Evolutionary conservation across 2,797 vertebrate genomes (phyloP).

Genomic region (Microctenopoma stevenorrisi): DNA sequence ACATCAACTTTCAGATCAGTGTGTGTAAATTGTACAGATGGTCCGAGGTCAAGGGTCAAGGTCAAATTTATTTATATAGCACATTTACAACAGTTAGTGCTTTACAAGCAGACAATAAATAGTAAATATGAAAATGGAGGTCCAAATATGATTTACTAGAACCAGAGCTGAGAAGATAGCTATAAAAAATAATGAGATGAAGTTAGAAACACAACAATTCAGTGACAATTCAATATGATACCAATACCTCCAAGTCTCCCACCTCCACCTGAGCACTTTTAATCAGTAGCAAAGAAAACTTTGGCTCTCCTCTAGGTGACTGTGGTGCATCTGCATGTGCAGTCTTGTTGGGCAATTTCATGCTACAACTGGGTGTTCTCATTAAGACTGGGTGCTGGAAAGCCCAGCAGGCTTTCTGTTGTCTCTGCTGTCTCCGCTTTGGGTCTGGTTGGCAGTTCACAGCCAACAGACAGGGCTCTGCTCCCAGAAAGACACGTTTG

Average conservation of each 20-base stretch:
- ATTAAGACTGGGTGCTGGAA: constrained; percentile 45
- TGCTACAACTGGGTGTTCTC: constrained; percentile 65
- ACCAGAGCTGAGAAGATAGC: not conserved
- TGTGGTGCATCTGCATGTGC: constrained; percentile 55
- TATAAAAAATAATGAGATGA: not conserved
- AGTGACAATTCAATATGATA: constrained; percentile 26
- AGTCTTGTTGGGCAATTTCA: constrained; percentile 75
- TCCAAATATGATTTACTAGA: not conserved
- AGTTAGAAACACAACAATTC: constrained; percentile 10
- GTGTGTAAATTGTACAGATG: too few species aligned
- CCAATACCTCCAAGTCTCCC: constrained; percentile 8
- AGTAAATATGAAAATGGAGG: not conserved
- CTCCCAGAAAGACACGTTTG: constrained; percentile 46
- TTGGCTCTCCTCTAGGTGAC: constrained; percentile 20
- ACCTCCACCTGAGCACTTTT: constrained; percentile 24
- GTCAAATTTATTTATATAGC: too few species aligned
- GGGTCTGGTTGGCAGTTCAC: constrained; percentile 47
- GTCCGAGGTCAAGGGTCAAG: not conserved
- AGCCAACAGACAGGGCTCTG: constrained; percentile 12
- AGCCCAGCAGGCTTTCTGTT: constrained; percentile 42
- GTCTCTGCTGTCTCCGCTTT: constrained; percentile 31
- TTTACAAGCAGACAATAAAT: too few species aligned
- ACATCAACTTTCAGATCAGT: not conserved
- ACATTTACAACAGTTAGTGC: too few species aligned
- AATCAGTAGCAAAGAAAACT: constrained; percentile 46